Evolutionary conservation across 2,797 vertebrate species (phyloP), one percentile per base, ranked within the genome.

Genomic region (Danio tinwini): DNA sequence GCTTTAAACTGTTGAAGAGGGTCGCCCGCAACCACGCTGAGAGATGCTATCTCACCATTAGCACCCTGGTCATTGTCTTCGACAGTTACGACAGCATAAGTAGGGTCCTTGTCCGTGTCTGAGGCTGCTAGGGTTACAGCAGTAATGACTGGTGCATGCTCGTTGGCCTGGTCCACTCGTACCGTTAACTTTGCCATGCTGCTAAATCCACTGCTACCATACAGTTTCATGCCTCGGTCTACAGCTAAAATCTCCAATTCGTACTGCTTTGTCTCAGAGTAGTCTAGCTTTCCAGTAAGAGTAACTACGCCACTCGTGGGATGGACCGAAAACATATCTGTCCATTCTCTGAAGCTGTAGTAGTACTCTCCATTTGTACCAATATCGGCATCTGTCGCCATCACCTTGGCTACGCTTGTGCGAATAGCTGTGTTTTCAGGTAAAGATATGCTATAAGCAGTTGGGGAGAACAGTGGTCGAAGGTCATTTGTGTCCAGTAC

Each of bases 321-420:
- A 83, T 99, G 98, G 86, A 99, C 97, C 0, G 98, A 96, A 88
- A 99, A 99, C 92, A 95, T 92, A 89, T 98, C 97, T 0, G 97
- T 98, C 93, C 95, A 95, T 82, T 98, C 97, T 87, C 95, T 95
- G 88, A 99, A 99, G 84, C 98, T 98, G 70, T 98, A 99, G 91
- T 99, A 99, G 90, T 99, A 99, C 49, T 98, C 96, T 78, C 98
- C 98, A 12, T 99, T 99, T 42, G 98, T 99, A 90, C 98, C 98
- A 61, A 98, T 97, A 80, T 99, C 98, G 1, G 98, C 98, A 74
- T 99, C 98, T 0, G 98, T 99, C 0, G 98, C 98, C 0, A 93
- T 98, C 85, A 99, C 97, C 85, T 93, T 96, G 2, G 96, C 96
- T 0, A 99, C 93, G 17, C 98, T 99, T 53, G 95, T 93, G 89